Percentiles rank a stretch among this genome's conserved stretches.
These are phyloP conservation scores for Ceratotherium simum DNA, from an alignment of 2,113 vertebrate species.

Conservation along the genomic window DNA sequence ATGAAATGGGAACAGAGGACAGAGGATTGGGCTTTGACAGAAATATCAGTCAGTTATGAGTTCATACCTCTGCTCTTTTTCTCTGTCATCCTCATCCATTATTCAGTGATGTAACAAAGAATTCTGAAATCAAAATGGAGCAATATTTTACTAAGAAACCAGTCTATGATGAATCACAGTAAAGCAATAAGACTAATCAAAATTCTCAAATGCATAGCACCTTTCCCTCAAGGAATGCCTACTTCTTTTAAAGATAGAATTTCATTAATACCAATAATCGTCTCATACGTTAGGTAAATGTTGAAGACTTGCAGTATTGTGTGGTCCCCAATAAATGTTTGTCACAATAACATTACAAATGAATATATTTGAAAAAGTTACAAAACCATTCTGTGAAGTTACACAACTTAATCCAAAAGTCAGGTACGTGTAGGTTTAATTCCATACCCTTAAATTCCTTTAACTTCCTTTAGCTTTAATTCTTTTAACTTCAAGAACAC, in stretches of 20 bases:
- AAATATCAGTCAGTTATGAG: constrained; percentile 6
- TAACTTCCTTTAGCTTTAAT: constrained; percentile 35
- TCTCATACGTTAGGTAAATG: not conserved
- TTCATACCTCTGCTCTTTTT: constrained; percentile 7
- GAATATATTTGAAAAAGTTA: constrained; percentile 10
- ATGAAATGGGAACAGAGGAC: no score
- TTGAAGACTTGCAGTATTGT: constrained; percentile 20
- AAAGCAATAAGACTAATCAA: constrained; percentile 49
- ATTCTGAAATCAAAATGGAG: constrained; percentile 64
- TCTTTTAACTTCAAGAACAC: not conserved
- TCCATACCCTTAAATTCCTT: not conserved
- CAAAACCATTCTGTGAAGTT: constrained; percentile 46
- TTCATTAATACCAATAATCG: constrained; percentile 35
- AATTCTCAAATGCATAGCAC: not conserved
- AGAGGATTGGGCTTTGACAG: not conserved
- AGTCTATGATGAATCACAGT: not conserved
- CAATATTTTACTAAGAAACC: constrained; percentile 52
- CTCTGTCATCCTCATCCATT: not conserved
- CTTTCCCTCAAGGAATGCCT: constrained; percentile 44
- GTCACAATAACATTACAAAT: constrained; percentile 42
- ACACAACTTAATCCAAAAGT: constrained; percentile 28
- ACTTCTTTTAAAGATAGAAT: constrained; percentile 39
- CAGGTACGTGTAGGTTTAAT: not conserved
- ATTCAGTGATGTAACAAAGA: not conserved
- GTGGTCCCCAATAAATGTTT: not conserved